Evolutionary conservation across 2,797 vertebrate species (phyloP).

Genomic region (Epinephelus awoara): DNA sequence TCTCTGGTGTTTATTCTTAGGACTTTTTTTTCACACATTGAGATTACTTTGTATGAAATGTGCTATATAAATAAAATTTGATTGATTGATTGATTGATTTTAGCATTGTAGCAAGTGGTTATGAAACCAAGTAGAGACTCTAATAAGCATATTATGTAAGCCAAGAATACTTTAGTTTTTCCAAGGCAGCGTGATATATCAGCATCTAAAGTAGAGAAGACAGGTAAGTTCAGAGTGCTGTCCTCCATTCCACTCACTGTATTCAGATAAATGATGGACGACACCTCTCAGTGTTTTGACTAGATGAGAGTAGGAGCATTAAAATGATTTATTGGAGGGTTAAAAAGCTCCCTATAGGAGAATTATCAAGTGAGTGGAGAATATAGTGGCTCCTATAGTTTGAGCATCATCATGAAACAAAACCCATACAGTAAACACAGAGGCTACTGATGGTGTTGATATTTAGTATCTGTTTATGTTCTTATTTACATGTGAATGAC

Average conservation of each 20-base stretch:
- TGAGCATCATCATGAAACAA: slow-evolving; percentile 6
- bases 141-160: not conserved
- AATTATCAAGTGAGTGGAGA: slow-evolving; percentile 42
- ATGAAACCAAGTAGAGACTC: not conserved
- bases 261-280: slow-evolving; percentile 66
- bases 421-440: not conserved
- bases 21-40: no score
- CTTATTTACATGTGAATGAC: not conserved
- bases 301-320: slow-evolving; percentile 50
- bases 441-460: slow-evolving; percentile 16
- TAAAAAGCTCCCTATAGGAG: slow-evolving; percentile 39
- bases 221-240: slow-evolving; percentile 44
- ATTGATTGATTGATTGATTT: not conserved
- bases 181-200: slow-evolving; percentile 14
- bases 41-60: no score
- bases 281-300: slow-evolving; percentile 60
- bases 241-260: slow-evolving; percentile 40
- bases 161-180: not conserved
- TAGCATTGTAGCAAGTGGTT: no score
- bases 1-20: no score
- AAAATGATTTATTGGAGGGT: slow-evolving; percentile 68
- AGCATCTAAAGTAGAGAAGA: slow-evolving; percentile 48
- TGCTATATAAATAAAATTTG: no score
- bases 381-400: slow-evolving; percentile 10
- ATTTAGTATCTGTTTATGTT: not conserved